Evolutionary conservation across 2,797 vertebrate genomes (phyloP).

Genomic region (Esox masquinongy): DNA sequence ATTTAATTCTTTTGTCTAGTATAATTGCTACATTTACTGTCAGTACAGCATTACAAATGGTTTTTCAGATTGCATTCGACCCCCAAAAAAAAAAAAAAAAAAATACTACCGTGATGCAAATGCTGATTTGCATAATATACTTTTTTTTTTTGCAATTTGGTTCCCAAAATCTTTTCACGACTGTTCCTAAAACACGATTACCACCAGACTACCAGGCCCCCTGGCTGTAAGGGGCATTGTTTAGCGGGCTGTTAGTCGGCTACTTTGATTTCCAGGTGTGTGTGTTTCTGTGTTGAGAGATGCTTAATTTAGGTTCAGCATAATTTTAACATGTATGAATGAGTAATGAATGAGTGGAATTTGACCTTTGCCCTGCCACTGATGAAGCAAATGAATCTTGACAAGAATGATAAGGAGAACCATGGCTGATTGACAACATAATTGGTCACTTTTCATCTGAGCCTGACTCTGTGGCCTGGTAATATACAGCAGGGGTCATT

Average conservation of each 20-base stretch:
- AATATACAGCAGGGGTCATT: neutral
- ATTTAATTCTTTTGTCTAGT: too few relatives aligned
- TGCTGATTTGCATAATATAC: too few relatives aligned
- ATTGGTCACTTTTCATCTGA: slow-evolving; percentile 26
- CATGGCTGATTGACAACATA: slow-evolving; percentile 50
- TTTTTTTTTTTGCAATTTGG: too few relatives aligned
- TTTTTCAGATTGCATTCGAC: too few relatives aligned
- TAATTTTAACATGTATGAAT: slow-evolving; percentile 40
- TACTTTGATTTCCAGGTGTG: slow-evolving; percentile 41
- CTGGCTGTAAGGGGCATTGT: slow-evolving; percentile 1
- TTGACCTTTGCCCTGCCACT: slow-evolving; percentile 58
- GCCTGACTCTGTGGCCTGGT: too few relatives aligned
- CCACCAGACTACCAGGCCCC: neutral
- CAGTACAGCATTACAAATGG: too few relatives aligned
- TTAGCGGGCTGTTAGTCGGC: neutral
- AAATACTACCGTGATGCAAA: too few relatives aligned
- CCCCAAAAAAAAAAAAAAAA: too few relatives aligned
- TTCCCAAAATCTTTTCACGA: too few relatives aligned
- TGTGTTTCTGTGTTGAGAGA: slow-evolving; percentile 31
- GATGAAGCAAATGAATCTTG: slow-evolving; percentile 45
- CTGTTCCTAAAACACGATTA: neutral
- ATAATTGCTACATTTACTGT: too few relatives aligned
- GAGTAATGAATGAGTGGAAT: slow-evolving; percentile 60
- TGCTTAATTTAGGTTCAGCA: neutral
- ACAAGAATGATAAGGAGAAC: slow-evolving; percentile 16